These are phyloP conservation scores for Sphyrna mokarran DNA, from an alignment of 2,113 vertebrate genomes.

Conservation along the genomic window DNA sequence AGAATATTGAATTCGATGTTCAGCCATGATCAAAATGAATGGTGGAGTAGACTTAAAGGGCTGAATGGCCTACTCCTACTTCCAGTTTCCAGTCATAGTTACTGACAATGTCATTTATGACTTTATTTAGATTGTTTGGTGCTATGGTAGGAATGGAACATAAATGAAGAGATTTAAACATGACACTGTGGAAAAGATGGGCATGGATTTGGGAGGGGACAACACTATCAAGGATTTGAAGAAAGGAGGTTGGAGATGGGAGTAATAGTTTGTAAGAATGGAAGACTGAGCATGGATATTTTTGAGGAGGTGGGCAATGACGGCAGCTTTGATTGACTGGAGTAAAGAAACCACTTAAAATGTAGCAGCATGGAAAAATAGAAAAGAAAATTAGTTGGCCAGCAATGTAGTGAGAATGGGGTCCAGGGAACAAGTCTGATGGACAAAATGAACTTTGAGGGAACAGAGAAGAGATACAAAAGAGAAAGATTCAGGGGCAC, in stretches of 20 bases:
- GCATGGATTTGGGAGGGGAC: background rate
- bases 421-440: background rate
- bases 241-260: background rate
- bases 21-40: no score
- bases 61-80: no score
- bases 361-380: background rate
- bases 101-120: background rate
- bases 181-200: background rate
- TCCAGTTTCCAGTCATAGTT: background rate
- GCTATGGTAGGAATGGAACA: background rate
- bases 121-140: background rate
- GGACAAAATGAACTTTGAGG: background rate
- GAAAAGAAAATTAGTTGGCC: background rate
- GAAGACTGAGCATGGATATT: background rate
- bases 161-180: background rate
- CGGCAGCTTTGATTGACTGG: background rate
- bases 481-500: background rate
- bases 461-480: background rate
- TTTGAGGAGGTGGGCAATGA: background rate
- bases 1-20: no score
- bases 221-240: background rate
- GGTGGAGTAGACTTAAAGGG: no score
- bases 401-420: background rate
- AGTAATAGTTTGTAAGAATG: background rate
- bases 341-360: background rate